Conservation (phyloP, 2,888 invertebrate genomes). For the Muscina levida region DNA sequence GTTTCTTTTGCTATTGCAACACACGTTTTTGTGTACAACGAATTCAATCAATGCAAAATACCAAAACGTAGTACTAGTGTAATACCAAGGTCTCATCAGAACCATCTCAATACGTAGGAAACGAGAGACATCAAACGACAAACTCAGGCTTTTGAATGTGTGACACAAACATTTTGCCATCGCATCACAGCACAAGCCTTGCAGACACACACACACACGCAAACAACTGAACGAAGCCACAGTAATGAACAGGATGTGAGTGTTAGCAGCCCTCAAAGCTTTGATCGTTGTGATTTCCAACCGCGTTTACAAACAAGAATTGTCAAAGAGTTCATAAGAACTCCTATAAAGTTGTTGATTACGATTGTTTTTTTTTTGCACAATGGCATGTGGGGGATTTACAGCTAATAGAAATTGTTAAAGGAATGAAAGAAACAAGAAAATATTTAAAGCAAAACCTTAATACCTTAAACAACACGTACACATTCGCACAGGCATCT, state of each 20-base stretch:
- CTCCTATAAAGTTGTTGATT: constrained; percentile 12
- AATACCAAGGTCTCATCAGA: constrained; percentile 32
- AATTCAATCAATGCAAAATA: constrained; percentile 59
- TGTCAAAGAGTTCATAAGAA: constrained; percentile 20
- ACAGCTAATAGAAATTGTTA: constrained; percentile 17
- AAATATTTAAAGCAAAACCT: not conserved
- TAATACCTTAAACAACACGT: not conserved
- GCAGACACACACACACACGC: too few relatives aligned
- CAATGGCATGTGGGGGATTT: not conserved
- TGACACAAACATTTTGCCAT: constrained; percentile 1
- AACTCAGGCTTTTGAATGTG: not conserved
- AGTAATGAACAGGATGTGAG: not conserved
- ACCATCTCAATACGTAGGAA: too few relatives aligned
- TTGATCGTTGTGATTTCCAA: not conserved
- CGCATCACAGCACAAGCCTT: not conserved
- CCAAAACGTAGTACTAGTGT: constrained; percentile 51
- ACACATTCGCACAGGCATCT: not conserved
- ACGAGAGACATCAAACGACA: not conserved
- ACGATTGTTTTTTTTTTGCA: too few relatives aligned
- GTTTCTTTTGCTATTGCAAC: too few relatives aligned
- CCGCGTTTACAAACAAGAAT: not conserved
- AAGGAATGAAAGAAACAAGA: constrained; percentile 12
- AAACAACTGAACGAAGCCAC: not conserved
- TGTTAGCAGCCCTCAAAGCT: constrained; percentile 5
- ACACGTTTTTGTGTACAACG: constrained; percentile 54